Conservation (phyloP, 2,888 invertebrate species). For the Dryocosmus kuriphilus region DNA sequence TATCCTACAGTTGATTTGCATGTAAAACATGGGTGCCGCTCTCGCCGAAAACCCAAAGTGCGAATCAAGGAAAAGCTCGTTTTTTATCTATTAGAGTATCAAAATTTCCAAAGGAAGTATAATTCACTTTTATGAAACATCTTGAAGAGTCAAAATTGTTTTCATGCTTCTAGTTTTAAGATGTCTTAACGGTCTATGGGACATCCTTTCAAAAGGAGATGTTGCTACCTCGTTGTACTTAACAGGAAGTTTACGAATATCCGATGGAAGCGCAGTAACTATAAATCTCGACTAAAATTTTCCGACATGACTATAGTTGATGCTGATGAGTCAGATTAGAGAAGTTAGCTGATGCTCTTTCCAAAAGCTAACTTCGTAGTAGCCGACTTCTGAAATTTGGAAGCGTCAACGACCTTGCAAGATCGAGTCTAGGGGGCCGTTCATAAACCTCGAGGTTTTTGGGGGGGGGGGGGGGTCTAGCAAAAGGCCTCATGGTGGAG, state of each 20-base stretch:
- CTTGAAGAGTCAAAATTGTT: not conserved
- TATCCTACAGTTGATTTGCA: conserved; percentile 63
- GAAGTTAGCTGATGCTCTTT: no score
- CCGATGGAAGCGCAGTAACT: not conserved
- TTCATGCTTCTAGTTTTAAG: not conserved
- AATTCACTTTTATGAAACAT: not conserved
- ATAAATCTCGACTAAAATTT: not conserved
- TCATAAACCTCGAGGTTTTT: no score
- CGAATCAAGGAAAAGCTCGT: conserved; percentile 11
- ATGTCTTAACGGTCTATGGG: conserved; percentile 6
- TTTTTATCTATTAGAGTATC: conserved; percentile 18
- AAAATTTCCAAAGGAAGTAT: conserved; percentile 19
- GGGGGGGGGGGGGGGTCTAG: no score
- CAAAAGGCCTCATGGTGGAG: no score
- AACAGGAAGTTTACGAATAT: not conserved
- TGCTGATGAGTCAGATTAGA: no score
- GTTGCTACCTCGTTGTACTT: not conserved
- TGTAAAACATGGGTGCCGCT: conserved; percentile 63
- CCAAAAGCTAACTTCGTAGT: not conserved
- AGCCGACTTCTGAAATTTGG: not conserved
- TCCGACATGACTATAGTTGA: no score
- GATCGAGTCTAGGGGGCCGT: not conserved
- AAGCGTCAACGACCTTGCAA: conserved; percentile 1
- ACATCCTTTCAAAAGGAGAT: not conserved
- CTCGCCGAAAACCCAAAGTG: conserved; percentile 38